These are phyloP conservation scores for Acrossocheilus wenchowensis DNA, from an alignment of 2,797 vertebrate species.

Conservation along the genomic window DNA sequence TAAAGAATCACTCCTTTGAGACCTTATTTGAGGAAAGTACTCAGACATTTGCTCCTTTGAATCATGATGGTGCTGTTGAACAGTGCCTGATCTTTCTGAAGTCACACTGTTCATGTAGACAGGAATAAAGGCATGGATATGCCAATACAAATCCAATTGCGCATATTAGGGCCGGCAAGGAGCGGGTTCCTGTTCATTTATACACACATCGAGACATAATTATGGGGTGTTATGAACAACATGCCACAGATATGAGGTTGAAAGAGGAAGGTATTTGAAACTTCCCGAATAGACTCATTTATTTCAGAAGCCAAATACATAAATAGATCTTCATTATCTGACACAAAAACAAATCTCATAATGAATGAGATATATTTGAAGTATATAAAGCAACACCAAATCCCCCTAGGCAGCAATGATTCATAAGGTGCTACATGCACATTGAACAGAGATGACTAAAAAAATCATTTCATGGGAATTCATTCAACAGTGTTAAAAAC, in stretches of 20 bases:
- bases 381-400: background rate
- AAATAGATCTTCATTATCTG: background rate
- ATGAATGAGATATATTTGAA: background rate
- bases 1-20: constrained; percentile 4
- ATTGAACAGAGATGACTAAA: background rate
- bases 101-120: background rate
- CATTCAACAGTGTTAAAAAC: constrained; percentile 6
- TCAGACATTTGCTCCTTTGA: background rate
- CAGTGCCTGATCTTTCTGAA: background rate
- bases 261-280: background rate
- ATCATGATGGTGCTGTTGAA: constrained; percentile 4
- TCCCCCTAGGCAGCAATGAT: background rate
- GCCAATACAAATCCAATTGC: background rate
- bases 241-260: background rate
- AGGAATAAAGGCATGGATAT: background rate
- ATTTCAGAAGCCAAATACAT: background rate
- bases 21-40: constrained; percentile 19
- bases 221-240: background rate
- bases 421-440: background rate
- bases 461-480: background rate
- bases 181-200: background rate
- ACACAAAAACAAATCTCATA: background rate
- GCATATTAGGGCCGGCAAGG: background rate
- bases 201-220: background rate
- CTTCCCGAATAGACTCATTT: background rate